A percentile compares a stretch with the other conserved stretches of the same genome.
Evolutionary conservation across 2,113 vertebrate genomes (phyloP).

Genomic region (Aythya baeri): DNA sequence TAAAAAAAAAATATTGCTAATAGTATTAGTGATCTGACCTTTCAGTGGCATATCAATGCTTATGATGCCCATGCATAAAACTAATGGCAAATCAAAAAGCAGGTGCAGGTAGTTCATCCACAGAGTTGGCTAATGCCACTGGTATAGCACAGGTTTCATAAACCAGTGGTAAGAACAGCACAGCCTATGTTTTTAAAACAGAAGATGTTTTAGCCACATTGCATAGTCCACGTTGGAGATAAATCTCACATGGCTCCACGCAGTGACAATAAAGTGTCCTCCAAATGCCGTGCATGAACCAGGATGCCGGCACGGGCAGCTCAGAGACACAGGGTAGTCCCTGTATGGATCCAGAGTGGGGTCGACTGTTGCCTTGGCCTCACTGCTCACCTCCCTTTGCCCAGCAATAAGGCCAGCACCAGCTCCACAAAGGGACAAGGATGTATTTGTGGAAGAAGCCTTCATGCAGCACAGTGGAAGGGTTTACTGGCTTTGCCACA

Average conservation of each 20-base stretch:
- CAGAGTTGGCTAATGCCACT: not conserved
- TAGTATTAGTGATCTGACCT: not conserved
- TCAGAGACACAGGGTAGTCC: not conserved
- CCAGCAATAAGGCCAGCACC: not conserved
- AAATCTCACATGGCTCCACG: not conserved
- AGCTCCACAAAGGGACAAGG: not conserved
- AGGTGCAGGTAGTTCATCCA: not conserved
- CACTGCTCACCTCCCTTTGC: rapidly evolving
- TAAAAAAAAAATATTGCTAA: not conserved
- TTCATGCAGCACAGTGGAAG: not conserved
- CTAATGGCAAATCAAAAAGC: not conserved
- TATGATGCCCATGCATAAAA: not conserved
- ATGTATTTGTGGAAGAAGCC: rapidly evolving
- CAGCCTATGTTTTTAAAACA: too few species aligned
- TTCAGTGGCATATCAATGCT: not conserved
- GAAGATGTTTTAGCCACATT: not conserved
- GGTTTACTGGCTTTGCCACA: not conserved
- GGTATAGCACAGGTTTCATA: not conserved
- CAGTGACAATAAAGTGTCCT: rapidly evolving
- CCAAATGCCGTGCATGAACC: not conserved
- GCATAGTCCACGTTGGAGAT: not conserved
- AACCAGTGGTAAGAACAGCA: not conserved
- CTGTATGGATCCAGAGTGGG: not conserved
- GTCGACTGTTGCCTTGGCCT: rapidly evolving
- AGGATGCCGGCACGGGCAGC: rapidly evolving